Evolutionary conservation across 2,113 vertebrate genomes (phyloP), one percentile per base, ranked within the genome.

Genomic region (Cryptoleucopteryx plumbea): DNA sequence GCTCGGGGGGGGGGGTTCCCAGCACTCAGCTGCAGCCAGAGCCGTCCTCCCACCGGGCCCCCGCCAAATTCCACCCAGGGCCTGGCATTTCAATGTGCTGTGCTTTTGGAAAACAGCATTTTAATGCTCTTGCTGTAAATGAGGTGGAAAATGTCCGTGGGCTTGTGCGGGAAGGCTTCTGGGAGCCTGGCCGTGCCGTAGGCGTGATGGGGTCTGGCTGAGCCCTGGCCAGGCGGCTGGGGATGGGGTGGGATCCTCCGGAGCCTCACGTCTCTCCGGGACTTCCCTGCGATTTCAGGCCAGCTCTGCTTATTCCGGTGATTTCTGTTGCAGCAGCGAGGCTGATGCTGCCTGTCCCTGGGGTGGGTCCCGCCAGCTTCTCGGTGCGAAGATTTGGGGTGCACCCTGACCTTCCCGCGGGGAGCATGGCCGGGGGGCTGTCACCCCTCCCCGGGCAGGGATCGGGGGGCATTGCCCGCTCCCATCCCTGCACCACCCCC

Each of bases 31-130:
- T 9, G 2, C 1, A 5, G 48, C 50, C 67, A 63, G 53, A 62
- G 43, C 58, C 20, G 3, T 80, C 73, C 55, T 85, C 65, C 68
- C 72, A 9, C 48, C 7, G 6, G 34, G 31, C 62, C 82, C 63
- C 67, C 4, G 7, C 94, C 93, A 14, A 65, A 91, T 96, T 94
- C 95, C 95, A 81, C 52, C 65, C 63, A 21, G 86, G 65, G 42
- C 65, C 70, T 97, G 96, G 86, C 96, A 91, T 94, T 94, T 95
- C 86, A 12, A 23, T 7, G 38, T 21, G 79, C 61, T 3, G 15
- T 59, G 77, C 55, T 77, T 81, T 77, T 3, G 18, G 70, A 66
- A 96, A 90, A 56, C 16, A 42, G 56, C 73, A 1, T 75, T 87
- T 90, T 88, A 86, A 81, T 62, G 86, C 23, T 72, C 16, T 68